These are phyloP conservation scores for Amphiduros pacificus DNA, from an alignment of 2,888 invertebrate species.

Conservation along the genomic window DNA sequence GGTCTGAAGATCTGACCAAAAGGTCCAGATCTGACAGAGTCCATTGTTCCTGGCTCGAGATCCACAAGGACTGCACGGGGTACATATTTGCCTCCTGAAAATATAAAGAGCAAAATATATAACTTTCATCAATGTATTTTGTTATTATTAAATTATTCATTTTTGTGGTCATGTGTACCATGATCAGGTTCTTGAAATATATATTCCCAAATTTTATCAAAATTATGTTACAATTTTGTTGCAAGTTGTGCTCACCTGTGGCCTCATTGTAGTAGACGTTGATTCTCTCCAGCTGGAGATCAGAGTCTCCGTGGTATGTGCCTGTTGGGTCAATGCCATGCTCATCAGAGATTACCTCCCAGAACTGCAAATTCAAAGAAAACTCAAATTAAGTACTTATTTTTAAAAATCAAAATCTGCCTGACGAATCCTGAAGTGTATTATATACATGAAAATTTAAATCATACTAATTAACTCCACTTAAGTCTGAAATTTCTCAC, in stretches of 20 bases:
- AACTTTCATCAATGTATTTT: no score
- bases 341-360: conserved; percentile 55
- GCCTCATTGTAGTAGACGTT: conserved; percentile 92
- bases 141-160: no score
- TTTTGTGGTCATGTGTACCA: no score
- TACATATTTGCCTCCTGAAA: conserved; percentile 85
- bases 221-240: background rate
- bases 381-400: background rate
- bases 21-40: conserved; percentile 71
- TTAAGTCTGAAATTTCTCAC: no score
- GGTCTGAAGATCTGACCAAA: conserved; percentile 9
- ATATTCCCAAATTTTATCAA: background rate
- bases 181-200: no score
- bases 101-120: conserved; percentile 52
- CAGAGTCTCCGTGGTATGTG: conserved; percentile 38
- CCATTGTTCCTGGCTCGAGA: conserved; percentile 95
- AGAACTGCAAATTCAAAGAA: conserved; percentile 31
- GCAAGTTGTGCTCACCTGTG: no score
- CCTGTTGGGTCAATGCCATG: conserved; percentile 54
- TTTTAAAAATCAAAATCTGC: background rate
- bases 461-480: no score
- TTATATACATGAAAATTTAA: no score
- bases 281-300: conserved; percentile 37
- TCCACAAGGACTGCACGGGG: conserved; percentile 91
- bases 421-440: no score